Evolutionary conservation across 1,140 invertebrate genomes (phyloP).

Genomic region (Dreissena rostriformis): DNA sequence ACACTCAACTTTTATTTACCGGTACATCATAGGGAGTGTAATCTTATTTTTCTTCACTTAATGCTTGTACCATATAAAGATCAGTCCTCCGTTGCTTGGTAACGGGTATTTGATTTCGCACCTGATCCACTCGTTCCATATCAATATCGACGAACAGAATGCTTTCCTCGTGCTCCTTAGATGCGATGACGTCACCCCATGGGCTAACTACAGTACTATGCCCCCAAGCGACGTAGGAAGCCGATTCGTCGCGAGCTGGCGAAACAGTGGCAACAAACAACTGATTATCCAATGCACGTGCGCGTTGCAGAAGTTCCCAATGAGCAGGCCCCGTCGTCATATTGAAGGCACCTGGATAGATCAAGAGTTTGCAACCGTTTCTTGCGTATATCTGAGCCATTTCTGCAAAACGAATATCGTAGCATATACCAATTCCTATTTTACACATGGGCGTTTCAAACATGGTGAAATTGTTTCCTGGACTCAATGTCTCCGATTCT

Average conservation of each 20-base stretch:
- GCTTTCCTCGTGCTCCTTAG: slow-evolving; percentile 87
- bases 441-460: slow-evolving; percentile 89
- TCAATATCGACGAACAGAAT: slow-evolving; percentile 91
- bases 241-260: slow-evolving; percentile 88
- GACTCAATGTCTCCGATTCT: slow-evolving; percentile 92
- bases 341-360: slow-evolving; percentile 98
- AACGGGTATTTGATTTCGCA: slow-evolving; percentile 91
- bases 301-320: slow-evolving; percentile 92
- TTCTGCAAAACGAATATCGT: slow-evolving; percentile 96
- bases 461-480: slow-evolving; percentile 89
- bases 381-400: slow-evolving; percentile 92
- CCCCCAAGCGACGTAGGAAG: slow-evolving; percentile 94
- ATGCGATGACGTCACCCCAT: slow-evolving; percentile 91
- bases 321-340: slow-evolving; percentile 97
- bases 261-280: slow-evolving; percentile 83
- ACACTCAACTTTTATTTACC: too few relatives aligned
- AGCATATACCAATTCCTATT: slow-evolving; percentile 96
- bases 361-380: slow-evolving; percentile 89
- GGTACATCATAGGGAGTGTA: too few relatives aligned
- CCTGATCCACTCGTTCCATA: slow-evolving; percentile 87
- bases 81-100: slow-evolving; percentile 89
- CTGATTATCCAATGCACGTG: slow-evolving; percentile 93
- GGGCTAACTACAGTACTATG: slow-evolving; percentile 93
- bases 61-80: slow-evolving; percentile 84
- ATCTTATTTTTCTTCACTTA: slow-evolving; percentile 13